Conservation (phyloP, 2,113 vertebrate genomes). For the Mesitornis unicolor region DNA sequence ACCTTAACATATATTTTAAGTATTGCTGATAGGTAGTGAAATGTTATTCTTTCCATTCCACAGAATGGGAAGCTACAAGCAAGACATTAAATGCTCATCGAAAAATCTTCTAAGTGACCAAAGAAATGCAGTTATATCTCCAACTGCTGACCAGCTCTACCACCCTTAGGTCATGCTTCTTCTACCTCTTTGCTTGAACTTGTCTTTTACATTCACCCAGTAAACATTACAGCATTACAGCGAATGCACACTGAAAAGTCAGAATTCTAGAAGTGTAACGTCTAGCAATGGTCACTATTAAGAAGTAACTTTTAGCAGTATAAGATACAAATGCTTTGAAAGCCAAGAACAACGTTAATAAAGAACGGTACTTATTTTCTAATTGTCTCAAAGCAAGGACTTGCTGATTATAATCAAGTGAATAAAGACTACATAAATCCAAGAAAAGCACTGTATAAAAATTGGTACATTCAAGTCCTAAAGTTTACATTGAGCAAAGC, state of each 20-base stretch:
- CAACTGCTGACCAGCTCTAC: background rate
- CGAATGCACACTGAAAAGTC: rapidly evolving
- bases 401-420: background rate
- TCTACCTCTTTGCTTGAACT: background rate
- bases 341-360: background rate
- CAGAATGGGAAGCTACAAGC: background rate
- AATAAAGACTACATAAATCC: background rate
- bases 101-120: background rate
- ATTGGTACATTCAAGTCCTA: background rate
- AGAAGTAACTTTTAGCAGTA: background rate
- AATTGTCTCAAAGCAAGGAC: background rate
- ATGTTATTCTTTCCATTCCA: background rate
- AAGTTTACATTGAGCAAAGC: background rate
- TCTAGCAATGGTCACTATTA: background rate
- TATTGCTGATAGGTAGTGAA: background rate
- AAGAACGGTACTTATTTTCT: background rate
- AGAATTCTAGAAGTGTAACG: rapidly evolving
- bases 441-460: background rate
- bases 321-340: background rate
- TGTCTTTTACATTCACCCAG: background rate
- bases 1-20: background rate
- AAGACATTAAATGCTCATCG: background rate
- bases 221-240: background rate
- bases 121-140: background rate
- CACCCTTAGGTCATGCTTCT: background rate